Percentiles rank a stretch among this genome's conserved stretches.
These are phyloP conservation scores for Chrysina gloriosa DNA, from an alignment of 2,888 invertebrate species.

Conservation along the genomic window DNA sequence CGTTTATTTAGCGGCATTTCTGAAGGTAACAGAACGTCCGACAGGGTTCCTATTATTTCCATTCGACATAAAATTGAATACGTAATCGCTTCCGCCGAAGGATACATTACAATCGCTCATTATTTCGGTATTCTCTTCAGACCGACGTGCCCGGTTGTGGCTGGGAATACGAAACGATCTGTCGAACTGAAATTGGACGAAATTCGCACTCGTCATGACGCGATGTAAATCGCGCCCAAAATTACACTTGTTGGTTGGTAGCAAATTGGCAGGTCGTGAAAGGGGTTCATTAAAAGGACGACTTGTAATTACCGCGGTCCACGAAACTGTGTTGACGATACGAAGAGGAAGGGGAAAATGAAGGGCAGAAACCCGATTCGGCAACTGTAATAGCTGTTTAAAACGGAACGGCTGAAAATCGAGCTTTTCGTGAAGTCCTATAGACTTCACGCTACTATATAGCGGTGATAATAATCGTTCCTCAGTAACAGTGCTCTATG, in stretches of 20 bases:
- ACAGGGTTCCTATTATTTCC: neutral
- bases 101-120: slow-evolving; percentile 2
- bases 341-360: neutral
- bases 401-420: no score
- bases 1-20: neutral
- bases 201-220: slow-evolving; percentile 23
- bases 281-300: slow-evolving; percentile 33
- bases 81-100: neutral
- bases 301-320: neutral
- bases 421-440: no score
- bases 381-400: no score
- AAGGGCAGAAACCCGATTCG: no score
- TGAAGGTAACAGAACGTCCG: neutral
- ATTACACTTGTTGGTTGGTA: slow-evolving; percentile 37
- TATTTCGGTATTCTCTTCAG: slow-evolving; percentile 1
- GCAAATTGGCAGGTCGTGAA: slow-evolving; percentile 33
- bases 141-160: no score
- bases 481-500: no score
- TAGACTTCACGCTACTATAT: no score
- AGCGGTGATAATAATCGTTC: no score
- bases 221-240: slow-evolving; percentile 18
- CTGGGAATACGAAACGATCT: no score
- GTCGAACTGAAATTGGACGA: slow-evolving; percentile 12
- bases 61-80: slow-evolving; percentile 12
- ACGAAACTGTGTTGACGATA: neutral